Conservation (phyloP, 2,888 invertebrate species). For the Machimus rusticus region DNA sequence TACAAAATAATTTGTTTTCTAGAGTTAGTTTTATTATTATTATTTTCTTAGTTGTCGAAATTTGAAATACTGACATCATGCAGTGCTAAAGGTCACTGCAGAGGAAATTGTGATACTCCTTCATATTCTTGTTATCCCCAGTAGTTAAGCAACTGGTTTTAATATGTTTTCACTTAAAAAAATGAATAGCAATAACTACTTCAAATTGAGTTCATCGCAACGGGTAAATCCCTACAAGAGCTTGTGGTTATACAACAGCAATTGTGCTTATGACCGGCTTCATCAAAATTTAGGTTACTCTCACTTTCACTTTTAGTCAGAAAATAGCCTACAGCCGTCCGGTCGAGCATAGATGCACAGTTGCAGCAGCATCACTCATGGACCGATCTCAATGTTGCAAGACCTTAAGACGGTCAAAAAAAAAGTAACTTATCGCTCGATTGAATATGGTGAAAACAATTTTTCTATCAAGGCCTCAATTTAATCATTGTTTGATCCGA, state of each 20-base stretch:
- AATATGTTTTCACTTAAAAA: not conserved
- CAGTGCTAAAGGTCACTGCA: too few species aligned
- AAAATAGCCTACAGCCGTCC: not conserved
- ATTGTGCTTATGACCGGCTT: not conserved
- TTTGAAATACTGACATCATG: too few species aligned
- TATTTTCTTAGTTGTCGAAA: too few species aligned
- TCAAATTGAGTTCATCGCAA: not conserved
- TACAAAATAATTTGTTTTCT: too few species aligned
- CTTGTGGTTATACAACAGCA: not conserved
- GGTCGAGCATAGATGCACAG: not conserved
- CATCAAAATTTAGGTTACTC: not conserved
- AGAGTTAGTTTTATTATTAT: too few species aligned
- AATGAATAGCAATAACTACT: not conserved
- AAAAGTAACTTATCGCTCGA: not conserved
- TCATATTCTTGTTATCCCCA: not conserved
- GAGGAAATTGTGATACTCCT: too few species aligned
- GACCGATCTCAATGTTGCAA: not conserved
- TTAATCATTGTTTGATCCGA: not conserved
- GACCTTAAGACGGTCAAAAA: not conserved
- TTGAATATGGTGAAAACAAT: not conserved
- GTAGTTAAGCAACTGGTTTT: not conserved
- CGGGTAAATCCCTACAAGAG: not conserved
- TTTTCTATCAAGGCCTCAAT: not conserved
- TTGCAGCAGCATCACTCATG: not conserved
- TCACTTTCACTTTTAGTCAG: not conserved